Conservation (phyloP, 2,797 vertebrate genomes). For the Bradypus variegatus region DNA sequence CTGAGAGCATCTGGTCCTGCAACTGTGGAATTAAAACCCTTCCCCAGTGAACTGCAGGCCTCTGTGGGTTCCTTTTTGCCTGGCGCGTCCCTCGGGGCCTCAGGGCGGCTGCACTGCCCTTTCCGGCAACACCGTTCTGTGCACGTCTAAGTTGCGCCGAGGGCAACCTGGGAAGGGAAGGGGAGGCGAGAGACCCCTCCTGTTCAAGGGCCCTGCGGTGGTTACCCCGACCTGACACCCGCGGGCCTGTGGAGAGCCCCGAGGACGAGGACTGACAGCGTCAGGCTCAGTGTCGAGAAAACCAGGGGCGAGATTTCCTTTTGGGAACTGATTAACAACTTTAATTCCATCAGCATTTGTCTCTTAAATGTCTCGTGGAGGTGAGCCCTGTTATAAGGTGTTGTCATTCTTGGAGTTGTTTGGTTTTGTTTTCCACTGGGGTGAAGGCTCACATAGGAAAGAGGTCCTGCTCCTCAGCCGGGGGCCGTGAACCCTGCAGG, state of each 20-base stretch:
- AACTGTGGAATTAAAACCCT: not conserved
- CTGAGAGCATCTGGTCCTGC: not conserved
- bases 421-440: not conserved
- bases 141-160: no score
- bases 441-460: not conserved
- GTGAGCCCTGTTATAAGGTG: not conserved
- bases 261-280: not conserved
- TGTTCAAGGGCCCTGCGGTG: no score
- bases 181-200: no score
- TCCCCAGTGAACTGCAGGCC: not conserved
- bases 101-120: not conserved
- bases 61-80: not conserved
- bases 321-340: not conserved
- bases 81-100: not conserved
- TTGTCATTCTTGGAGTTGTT: not conserved
- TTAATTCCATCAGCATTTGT: not conserved
- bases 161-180: no score
- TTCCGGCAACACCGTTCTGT: not conserved
- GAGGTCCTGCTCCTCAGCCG: not conserved
- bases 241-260: no score
- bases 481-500: not conserved
- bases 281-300: not conserved
- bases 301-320: not conserved
- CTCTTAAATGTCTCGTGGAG: no score
- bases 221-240: no score